A percentile compares a stretch with the other conserved stretches of the same genome.
Conservation (phyloP, 2,113 vertebrate genomes). For the Nycticryphes semicollaris region DNA sequence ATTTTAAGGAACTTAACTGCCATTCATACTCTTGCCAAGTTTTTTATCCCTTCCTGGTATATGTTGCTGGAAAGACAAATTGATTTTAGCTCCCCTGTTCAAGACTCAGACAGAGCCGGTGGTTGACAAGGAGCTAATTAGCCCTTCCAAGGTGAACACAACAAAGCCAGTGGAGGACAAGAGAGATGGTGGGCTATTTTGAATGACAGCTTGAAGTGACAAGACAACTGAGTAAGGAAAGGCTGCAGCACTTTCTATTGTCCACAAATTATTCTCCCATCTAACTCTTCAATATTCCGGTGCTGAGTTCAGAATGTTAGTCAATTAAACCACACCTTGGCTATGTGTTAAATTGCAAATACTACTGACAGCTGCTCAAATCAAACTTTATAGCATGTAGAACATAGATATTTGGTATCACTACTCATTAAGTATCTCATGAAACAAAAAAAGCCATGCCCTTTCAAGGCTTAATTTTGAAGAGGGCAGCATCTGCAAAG, state of each 20-base stretch:
- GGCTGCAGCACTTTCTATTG: not conserved
- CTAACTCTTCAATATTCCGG: not conserved
- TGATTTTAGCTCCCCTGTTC: not conserved
- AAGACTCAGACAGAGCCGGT: not conserved
- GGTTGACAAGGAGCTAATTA: slow-evolving; percentile 44
- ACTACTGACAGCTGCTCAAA: not conserved
- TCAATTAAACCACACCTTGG: slow-evolving; percentile 14
- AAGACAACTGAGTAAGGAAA: not conserved
- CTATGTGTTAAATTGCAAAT: not conserved
- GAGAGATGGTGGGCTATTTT: not conserved
- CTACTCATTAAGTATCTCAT: not conserved
- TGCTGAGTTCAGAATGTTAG: not conserved
- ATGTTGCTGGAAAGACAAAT: not conserved
- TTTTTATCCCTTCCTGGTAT: not conserved
- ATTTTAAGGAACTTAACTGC: not conserved
- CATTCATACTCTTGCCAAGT: not conserved
- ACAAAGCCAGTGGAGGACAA: not conserved
- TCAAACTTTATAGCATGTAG: not conserved
- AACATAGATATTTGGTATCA: not conserved
- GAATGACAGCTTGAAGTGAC: slow-evolving; percentile 3
- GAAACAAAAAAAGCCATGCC: not conserved
- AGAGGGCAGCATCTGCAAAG: not conserved
- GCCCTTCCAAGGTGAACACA: not conserved
- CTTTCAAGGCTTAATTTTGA: not conserved
- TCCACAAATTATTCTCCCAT: not conserved